Evolutionary conservation across 2,888 invertebrate genomes (phyloP).

Genomic region (Adela reaumurella): DNA sequence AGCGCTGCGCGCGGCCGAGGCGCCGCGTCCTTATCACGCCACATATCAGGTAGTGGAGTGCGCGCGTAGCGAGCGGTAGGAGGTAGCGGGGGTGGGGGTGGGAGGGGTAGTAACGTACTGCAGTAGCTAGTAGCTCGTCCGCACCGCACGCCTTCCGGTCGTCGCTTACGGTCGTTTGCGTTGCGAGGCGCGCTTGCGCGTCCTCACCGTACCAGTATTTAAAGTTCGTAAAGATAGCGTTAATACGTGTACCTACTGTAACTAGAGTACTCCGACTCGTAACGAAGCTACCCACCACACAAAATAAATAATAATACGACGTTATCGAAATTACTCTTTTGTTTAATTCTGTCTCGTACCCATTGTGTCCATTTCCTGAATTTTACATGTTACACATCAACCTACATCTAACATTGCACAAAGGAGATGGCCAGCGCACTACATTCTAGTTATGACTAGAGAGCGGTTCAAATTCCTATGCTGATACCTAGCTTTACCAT

Average conservation of each 20-base stretch:
- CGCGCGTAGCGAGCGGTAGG: background rate
- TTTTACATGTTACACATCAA: too few species aligned
- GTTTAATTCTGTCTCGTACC: too few species aligned
- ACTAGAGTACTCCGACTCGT: background rate
- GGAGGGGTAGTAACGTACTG: background rate
- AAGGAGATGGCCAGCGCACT: too few species aligned
- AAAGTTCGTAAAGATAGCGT: constrained; percentile 51
- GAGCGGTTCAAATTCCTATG: too few species aligned
- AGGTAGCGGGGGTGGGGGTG: background rate
- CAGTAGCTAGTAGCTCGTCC: background rate
- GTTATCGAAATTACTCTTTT: background rate
- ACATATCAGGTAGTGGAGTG: constrained; percentile 1
- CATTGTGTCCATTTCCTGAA: too few species aligned
- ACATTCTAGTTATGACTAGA: too few species aligned
- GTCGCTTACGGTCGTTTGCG: constrained; percentile 23
- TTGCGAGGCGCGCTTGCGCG: constrained; percentile 28
- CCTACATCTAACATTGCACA: too few species aligned
- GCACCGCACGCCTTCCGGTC: background rate
- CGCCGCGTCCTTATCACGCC: background rate
- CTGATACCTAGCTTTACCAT: too few species aligned
- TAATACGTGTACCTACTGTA: constrained; percentile 37
- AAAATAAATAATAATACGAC: background rate
- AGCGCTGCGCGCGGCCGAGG: background rate
- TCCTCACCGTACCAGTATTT: constrained; percentile 50
- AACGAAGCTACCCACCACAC: background rate